phyloP scores from a whole-genome alignment of 2,797 vertebrate species.

The Brachyrhaphis roseni region DNA sequence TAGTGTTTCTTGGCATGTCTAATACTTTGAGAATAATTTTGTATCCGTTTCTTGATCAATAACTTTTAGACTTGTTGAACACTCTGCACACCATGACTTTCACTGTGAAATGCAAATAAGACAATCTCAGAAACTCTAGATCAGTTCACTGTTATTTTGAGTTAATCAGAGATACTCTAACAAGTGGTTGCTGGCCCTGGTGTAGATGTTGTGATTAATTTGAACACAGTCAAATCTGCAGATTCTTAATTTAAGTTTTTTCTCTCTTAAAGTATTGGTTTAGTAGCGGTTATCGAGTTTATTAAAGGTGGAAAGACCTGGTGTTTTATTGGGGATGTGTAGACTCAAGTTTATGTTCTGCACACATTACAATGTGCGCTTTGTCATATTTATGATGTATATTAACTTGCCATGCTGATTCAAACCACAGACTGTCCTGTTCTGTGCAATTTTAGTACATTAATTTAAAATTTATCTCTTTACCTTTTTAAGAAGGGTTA shows the following conservation, averaged over 20 bases:
- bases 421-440: not conserved
- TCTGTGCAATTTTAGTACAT: not conserved
- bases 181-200: not conserved
- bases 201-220: not conserved
- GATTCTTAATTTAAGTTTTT: not conserved
- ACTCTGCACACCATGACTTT: not conserved
- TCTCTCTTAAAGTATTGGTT: not conserved
- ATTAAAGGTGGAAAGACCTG: not conserved
- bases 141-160: not conserved
- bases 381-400: not conserved
- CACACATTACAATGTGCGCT: not conserved
- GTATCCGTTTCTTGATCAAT: not conserved
- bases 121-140: not conserved
- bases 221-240: not conserved
- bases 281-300: not conserved
- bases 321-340: not conserved
- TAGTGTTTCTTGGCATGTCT: not conserved
- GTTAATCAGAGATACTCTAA: not conserved
- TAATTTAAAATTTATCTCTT: constrained; percentile 36
- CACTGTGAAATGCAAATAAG: not conserved
- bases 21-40: not conserved
- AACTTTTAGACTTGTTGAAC: not conserved
- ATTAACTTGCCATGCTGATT: not conserved
- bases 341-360: not conserved
- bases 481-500: constrained; percentile 28